These are phyloP conservation scores for Spilosoma lubricipeda DNA, from an alignment of 2,888 invertebrate genomes.

Conservation along the genomic window DNA sequence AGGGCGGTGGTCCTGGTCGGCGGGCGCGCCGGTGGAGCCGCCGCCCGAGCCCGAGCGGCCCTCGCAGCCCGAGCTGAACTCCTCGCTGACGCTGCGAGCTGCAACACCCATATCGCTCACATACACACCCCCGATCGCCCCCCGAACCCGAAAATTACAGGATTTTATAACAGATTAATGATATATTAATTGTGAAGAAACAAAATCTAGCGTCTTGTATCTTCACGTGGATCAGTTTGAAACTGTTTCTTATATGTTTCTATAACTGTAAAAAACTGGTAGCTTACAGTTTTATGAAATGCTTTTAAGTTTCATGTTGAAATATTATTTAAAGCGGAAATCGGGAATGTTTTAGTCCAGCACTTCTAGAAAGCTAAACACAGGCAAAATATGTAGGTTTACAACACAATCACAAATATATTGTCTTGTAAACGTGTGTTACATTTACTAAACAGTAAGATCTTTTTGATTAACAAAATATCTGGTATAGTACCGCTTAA, in stretches of 20 bases:
- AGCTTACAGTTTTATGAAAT: slow-evolving; percentile 16
- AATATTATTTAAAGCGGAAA: slow-evolving; percentile 43
- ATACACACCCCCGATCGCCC: slow-evolving; percentile 67
- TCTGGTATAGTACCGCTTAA: background rate
- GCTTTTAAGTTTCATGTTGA: slow-evolving; percentile 17
- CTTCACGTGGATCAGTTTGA: slow-evolving; percentile 11
- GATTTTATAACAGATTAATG: background rate
- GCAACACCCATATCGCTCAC: slow-evolving; percentile 80
- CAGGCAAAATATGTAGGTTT: slow-evolving; percentile 28
- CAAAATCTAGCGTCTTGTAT: slow-evolving; percentile 5
- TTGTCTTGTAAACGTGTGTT: background rate
- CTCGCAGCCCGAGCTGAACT: slow-evolving; percentile 98
- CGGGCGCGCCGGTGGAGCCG: slow-evolving; percentile 83
- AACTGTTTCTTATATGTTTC: background rate
- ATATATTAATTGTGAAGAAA: slow-evolving; percentile 7
- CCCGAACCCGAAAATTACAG: slow-evolving; percentile 13
- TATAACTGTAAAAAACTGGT: slow-evolving; percentile 17
- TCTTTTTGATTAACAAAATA: background rate
- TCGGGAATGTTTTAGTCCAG: slow-evolving; percentile 34
- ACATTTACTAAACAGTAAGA: slow-evolving; percentile 8
- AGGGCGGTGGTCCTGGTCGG: slow-evolving; percentile 81
- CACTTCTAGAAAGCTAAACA: slow-evolving; percentile 44
- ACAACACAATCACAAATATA: slow-evolving; percentile 10
- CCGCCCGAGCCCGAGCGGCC: slow-evolving; percentile 94
- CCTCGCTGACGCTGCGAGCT: slow-evolving; percentile 99